Conservation (phyloP, 2,888 invertebrate genomes). For the Phengaris alcon region DNA sequence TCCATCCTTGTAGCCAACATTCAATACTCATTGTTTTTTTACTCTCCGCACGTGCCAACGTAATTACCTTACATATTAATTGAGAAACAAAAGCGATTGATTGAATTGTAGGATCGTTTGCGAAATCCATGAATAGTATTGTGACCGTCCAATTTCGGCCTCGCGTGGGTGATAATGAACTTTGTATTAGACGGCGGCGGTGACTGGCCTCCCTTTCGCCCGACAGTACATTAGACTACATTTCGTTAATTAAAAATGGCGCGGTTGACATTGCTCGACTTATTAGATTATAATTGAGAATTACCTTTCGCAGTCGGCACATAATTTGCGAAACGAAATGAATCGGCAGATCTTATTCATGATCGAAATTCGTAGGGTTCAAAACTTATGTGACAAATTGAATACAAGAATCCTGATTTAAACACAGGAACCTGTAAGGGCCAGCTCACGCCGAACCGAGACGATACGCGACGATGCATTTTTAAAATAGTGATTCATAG, state of each 20-base stretch:
- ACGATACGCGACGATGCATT: too few species aligned
- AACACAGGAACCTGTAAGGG: too few species aligned
- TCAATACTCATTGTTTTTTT: neutral
- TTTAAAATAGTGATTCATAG: too few species aligned
- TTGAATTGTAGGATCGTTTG: slow-evolving; percentile 33
- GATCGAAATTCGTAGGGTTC: too few species aligned
- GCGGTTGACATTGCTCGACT: slow-evolving; percentile 25
- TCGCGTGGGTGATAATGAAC: slow-evolving; percentile 38
- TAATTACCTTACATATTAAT: slow-evolving; percentile 11
- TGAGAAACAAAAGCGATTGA: slow-evolving; percentile 30
- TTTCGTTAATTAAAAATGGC: slow-evolving; percentile 28
- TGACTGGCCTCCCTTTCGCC: slow-evolving; percentile 39
- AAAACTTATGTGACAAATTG: too few species aligned
- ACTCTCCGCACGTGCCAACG: neutral
- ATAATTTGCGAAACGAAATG: neutral
- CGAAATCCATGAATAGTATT: slow-evolving; percentile 32
- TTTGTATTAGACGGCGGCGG: slow-evolving; percentile 36
- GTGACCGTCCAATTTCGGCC: slow-evolving; percentile 35
- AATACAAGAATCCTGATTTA: too few species aligned
- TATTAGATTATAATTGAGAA: slow-evolving; percentile 2
- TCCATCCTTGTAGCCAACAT: neutral
- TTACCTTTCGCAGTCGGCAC: neutral
- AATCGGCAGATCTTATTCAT: too few species aligned
- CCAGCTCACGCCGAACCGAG: too few species aligned
- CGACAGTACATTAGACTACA: slow-evolving; percentile 11